Evolutionary conservation across 2,888 invertebrate species (phyloP), one percentile per base, ranked within the genome.

Genomic region (Idaea dimidiata): DNA sequence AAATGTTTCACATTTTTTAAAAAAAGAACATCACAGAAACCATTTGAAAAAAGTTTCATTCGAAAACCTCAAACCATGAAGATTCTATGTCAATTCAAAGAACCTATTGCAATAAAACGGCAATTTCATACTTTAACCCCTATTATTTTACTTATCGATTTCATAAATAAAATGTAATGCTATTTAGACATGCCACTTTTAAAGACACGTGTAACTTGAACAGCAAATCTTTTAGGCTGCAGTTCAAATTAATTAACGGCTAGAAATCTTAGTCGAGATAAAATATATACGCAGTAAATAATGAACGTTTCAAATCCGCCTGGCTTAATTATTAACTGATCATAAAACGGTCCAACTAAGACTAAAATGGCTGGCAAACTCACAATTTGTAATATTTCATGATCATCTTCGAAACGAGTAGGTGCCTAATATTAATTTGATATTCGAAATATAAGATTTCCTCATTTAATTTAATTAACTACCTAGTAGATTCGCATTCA

Each of bases 371-470:
- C 43, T 43, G 7, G 43, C 6, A 43, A 43, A 43, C 43, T 43
- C 43, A 14, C 43, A 43, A 43, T 14, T 43, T 14, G 63, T 66
- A 62, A 65, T 59, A 31, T 60, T 55, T 43, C 59, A 55, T 31
- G 65, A 69, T 67, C 62, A 61, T 53, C 60, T 62, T 64, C 61
- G 62, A 67, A 66, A 43, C 43, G 43, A 43, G 43, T 43, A 43
- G 43, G 14, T 43, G 43, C 10, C 43, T 43, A 43, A 14, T 24
- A 24, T 43, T 43, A 43, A 43, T 43, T 43, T 43, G 43, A 43
- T 43, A 43, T 43, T 43, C 64, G 59, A 58, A 69, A 69, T 68
- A 59, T 65, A 62, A 71, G 62, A 65, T 71, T 75, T 75, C 77
- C 74, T 70, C 64, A 64, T 72, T 64, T 61, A 62, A 63, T 70